Conservation (phyloP, 1,140 invertebrate species). For the Conopomorpha cramerella region DNA sequence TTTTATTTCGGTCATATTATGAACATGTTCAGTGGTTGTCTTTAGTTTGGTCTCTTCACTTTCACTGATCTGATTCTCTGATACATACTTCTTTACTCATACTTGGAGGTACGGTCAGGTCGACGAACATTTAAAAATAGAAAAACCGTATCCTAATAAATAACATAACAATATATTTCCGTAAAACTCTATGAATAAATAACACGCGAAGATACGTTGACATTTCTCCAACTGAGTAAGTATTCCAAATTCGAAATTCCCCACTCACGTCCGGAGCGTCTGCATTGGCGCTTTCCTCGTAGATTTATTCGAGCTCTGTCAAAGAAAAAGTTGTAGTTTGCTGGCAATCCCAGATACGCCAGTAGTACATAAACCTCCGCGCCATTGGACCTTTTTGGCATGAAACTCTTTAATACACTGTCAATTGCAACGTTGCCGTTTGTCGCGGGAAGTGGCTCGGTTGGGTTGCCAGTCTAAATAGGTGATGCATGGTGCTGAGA, state of each 20-base stretch:
- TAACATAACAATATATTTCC: too few relatives aligned
- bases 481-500: background rate
- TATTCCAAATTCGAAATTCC: background rate
- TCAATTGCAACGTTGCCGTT: conserved; percentile 54
- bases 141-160: too few relatives aligned
- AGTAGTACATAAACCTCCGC: background rate
- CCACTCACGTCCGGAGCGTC: conserved; percentile 19
- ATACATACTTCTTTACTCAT: too few relatives aligned
- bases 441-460: conserved; percentile 42
- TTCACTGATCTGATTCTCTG: too few relatives aligned
- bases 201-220: too few relatives aligned
- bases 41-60: too few relatives aligned
- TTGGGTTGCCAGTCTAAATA: conserved; percentile 8
- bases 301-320: conserved; percentile 50
- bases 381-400: conserved; percentile 30
- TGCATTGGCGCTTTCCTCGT: conserved; percentile 30
- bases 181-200: too few relatives aligned
- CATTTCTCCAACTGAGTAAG: too few relatives aligned
- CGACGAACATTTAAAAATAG: too few relatives aligned
- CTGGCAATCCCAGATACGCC: conserved; percentile 19
- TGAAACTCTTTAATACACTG: conserved; percentile 52
- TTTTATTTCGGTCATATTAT: too few relatives aligned
- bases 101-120: too few relatives aligned
- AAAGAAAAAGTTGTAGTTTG: conserved; percentile 42
- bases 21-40: too few relatives aligned